Percentiles rank a stretch among this genome's conserved stretches.
Evolutionary conservation across 1,140 invertebrate species (phyloP).

Genomic region (Lepidurus apus): DNA sequence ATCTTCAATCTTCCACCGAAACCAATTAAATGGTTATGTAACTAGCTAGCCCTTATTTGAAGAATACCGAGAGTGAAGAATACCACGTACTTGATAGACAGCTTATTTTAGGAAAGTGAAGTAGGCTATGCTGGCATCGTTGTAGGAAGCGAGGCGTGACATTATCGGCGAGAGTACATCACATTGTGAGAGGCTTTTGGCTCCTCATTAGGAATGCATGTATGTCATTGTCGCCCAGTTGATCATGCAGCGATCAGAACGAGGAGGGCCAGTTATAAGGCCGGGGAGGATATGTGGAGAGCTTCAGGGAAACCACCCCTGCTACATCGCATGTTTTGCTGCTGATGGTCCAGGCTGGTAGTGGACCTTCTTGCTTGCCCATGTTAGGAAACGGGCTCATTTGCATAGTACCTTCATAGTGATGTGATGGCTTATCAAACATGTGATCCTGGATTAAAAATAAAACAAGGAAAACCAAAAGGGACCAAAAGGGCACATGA

Average conservation of each 20-base stretch:
- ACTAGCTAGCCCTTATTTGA: no score
- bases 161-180: no score
- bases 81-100: no score
- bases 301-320: neutral
- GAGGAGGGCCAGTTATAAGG: neutral
- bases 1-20: no score
- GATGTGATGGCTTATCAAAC: neutral
- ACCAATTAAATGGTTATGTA: no score
- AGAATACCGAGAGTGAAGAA: no score
- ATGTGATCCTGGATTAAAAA: neutral
- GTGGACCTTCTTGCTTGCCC: neutral
- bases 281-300: neutral
- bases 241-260: neutral
- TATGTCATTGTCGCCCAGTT: neutral
- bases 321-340: neutral
- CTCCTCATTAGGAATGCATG: neutral
- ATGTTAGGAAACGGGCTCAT: neutral
- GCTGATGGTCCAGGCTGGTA: neutral
- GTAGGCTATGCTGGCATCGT: no score
- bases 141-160: no score
- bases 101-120: no score
- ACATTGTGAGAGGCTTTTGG: neutral
- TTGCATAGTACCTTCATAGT: conserved; percentile 12
- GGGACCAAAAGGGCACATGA: neutral
- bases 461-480: neutral